A percentile compares a stretch with the other conserved stretches of the same genome.
phyloP scores from a whole-genome alignment of 2,797 vertebrate genomes.

The Falco columbarius region DNA sequence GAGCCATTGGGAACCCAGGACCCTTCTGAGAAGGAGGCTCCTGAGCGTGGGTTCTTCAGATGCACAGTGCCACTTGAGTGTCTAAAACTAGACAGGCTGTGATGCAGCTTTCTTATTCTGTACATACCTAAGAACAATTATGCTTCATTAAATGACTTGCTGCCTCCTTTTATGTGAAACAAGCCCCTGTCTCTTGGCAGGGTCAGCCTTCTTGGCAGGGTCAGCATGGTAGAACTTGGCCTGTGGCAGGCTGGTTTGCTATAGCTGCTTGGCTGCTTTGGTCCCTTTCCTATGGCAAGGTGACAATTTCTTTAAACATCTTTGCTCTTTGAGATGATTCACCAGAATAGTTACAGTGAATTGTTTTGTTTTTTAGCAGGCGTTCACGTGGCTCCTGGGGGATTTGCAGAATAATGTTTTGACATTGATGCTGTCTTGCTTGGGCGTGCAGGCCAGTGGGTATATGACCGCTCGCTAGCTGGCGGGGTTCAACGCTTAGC shows the following conservation, averaged over 20 bases:
- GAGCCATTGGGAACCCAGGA: background rate
- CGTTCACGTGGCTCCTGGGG: background rate
- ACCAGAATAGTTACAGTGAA: background rate
- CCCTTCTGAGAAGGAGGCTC: background rate
- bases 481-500: background rate
- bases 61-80: background rate
- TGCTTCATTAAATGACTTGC: background rate
- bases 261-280: background rate
- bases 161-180: background rate
- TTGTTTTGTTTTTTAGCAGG: conserved; percentile 31
- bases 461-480: background rate
- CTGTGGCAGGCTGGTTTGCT: background rate
- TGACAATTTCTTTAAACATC: background rate
- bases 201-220: background rate
- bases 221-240: background rate
- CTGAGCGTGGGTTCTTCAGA: background rate
- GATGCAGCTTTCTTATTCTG: background rate
- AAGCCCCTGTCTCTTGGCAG: background rate
- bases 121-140: background rate
- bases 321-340: background rate
- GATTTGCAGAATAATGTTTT: conserved; percentile 31
- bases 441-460: background rate
- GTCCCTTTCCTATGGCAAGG: background rate
- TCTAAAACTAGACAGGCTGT: background rate
- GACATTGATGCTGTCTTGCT: conserved; percentile 28